phyloP scores from a whole-genome alignment of 2,888 invertebrate genomes.

The Laspeyria flexula region DNA sequence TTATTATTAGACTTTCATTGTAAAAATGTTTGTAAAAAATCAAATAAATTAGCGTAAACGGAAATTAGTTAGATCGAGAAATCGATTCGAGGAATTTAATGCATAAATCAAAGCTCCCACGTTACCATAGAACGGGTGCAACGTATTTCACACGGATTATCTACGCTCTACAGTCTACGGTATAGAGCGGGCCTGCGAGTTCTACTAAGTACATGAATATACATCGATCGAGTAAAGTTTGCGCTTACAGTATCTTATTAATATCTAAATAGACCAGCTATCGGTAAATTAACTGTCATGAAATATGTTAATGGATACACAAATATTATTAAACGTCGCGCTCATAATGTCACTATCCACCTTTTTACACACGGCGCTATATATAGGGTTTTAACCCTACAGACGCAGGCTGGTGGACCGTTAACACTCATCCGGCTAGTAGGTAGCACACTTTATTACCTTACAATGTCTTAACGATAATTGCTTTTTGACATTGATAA shows the following conservation, averaged over 20 bases:
- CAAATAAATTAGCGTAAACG: conserved; percentile 10
- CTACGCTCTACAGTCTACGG: conserved; percentile 22
- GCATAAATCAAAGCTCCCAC: conserved; percentile 58
- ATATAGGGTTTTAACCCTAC: conserved; percentile 36
- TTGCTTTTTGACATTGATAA: conserved; percentile 50
- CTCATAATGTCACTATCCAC: conserved; percentile 34
- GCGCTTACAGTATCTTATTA: neutral
- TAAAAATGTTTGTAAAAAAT: neutral
- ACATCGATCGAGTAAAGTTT: conserved; percentile 12
- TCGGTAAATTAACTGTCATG: conserved; percentile 29
- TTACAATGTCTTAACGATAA: conserved; percentile 45
- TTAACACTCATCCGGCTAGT: conserved; percentile 41
- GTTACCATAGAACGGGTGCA: conserved; percentile 30
- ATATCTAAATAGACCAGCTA: conserved; percentile 21
- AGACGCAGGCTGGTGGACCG: conserved; percentile 35
- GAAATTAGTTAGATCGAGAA: conserved; percentile 25
- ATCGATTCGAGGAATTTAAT: conserved; percentile 43
- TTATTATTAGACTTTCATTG: neutral
- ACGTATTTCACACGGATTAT: conserved; percentile 46
- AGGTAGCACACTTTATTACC: conserved; percentile 44
- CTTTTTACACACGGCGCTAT: conserved; percentile 42
- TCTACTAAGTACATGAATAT: conserved; percentile 33
- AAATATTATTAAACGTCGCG: conserved; percentile 42
- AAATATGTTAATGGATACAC: conserved; percentile 41
- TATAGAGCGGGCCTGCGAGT: neutral